Evolutionary conservation across 2,888 invertebrate species (phyloP), one percentile per base, ranked within the genome.

Genomic region (Steromphala cineraria): DNA sequence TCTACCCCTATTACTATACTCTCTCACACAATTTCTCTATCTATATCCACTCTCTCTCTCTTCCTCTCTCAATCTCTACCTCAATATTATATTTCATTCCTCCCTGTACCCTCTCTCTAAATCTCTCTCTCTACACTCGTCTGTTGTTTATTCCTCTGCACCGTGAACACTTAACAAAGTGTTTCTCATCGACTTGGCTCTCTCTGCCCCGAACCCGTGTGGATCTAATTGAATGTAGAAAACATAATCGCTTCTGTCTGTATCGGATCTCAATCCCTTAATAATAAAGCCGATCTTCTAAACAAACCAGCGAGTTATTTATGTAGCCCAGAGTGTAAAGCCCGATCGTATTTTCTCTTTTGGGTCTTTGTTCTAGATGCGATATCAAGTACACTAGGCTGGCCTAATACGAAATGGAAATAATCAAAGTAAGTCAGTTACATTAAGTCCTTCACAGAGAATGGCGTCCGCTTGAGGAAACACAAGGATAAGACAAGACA

Each of bases 221-320:
- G 28, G 28, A 62, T 62, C 24, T 62, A 62, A 62, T 62, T 62
- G 62, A 28, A 62, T 62, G 62, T 17, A 62, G 62, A 62, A 62
- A 62, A 62, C 62, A 28, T 13, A 62, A 62, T 62, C 62, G 24
- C 17, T 28, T 28, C 62, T 28, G 28, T 24, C 28, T 15, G 62
- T 62, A 62, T 62, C 62, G 10, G 62, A 28, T 62, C 62, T 28
- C 62, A 17, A 28, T 62, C 28, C 15, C 62, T 62, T n/a, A 62
- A 62, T 62, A 62, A 62, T 62, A 62, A 62, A 62, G 62, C 28
- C 17, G 62, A 62, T 24, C 62, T 62, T 62, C 62, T 62, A 62
- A 62, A 62, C 62, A 62, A 24, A 62, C 62, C 13, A n/a, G 24
- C 62, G 62, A 62, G 62, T 62, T 62, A 62, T 62, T 62, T 62